Conservation (phyloP, 2,888 invertebrate genomes). For the Globia sparganii region DNA sequence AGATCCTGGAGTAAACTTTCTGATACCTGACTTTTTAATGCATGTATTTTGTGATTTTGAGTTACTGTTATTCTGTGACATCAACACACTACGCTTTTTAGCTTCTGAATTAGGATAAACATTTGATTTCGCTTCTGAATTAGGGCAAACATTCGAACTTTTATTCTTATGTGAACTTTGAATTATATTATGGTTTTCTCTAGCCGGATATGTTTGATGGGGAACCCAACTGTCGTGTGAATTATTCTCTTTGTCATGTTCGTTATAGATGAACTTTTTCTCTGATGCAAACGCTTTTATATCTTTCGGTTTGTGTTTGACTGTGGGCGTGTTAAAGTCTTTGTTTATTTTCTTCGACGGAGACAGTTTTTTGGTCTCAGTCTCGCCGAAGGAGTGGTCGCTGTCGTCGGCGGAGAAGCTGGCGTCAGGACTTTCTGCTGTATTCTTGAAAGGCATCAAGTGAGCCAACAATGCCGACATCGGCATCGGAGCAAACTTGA, state of each 20-base stretch:
- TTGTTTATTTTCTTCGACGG: slow-evolving; percentile 68
- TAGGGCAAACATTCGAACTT: slow-evolving; percentile 26
- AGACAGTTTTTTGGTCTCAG: slow-evolving; percentile 74
- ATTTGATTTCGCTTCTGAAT: slow-evolving; percentile 38
- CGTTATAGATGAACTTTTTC: slow-evolving; percentile 72
- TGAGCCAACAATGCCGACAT: slow-evolving; percentile 86
- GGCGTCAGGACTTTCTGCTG: slow-evolving; percentile 76
- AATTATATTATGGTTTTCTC: slow-evolving; percentile 67
- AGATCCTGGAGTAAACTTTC: slow-evolving; percentile 83
- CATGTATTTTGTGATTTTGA: slow-evolving; percentile 67
- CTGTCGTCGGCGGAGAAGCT: slow-evolving; percentile 83
- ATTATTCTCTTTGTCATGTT: slow-evolving; percentile 81
- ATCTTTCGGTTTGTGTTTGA: slow-evolving; percentile 73
- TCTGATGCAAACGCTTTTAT: slow-evolving; percentile 78
- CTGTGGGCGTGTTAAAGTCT: slow-evolving; percentile 76
- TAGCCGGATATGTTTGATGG: slow-evolving; percentile 74
- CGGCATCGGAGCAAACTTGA: slow-evolving; percentile 87
- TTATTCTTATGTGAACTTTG: slow-evolving; percentile 70
- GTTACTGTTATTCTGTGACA: slow-evolving; percentile 74
- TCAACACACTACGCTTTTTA: slow-evolving; percentile 74
- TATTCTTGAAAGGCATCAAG: slow-evolving; percentile 79
- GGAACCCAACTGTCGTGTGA: slow-evolving; percentile 68
- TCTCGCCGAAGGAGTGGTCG: slow-evolving; percentile 79
- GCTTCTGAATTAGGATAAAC: slow-evolving; percentile 70
- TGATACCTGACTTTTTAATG: slow-evolving; percentile 80